These are phyloP conservation scores for Ormyrus pomaceus DNA, from an alignment of 2,888 invertebrate species.

Conservation along the genomic window DNA sequence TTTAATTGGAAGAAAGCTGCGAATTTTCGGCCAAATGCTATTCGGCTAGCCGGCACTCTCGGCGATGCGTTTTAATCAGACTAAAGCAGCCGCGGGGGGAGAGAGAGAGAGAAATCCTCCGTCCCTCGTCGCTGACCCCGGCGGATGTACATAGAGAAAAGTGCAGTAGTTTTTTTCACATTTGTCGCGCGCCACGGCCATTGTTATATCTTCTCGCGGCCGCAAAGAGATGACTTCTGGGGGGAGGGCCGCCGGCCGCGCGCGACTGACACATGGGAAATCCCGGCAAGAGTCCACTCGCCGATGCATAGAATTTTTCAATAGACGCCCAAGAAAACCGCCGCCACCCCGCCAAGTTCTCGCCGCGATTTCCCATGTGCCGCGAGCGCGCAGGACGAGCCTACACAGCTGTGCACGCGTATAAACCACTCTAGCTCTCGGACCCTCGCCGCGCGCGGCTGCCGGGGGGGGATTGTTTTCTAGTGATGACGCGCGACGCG, in stretches of 20 bases:
- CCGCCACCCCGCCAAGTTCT: conserved; percentile 2
- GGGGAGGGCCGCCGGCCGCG: neutral
- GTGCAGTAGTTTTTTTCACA: conserved; percentile 25
- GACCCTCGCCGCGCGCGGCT: neutral
- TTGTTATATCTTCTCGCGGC: neutral
- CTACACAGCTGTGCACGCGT: neutral
- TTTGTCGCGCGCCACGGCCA: neutral
- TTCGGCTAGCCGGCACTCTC: neutral
- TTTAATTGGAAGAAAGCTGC: too few species aligned
- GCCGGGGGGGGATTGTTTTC: neutral
- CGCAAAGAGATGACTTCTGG: conserved; percentile 42
- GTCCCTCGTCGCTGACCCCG: neutral
- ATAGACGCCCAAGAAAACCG: conserved; percentile 21
- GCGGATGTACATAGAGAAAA: neutral
- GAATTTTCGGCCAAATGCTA: too few species aligned
- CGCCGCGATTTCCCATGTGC: conserved; percentile 57
- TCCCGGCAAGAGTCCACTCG: conserved; percentile 55
- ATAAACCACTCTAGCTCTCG: neutral
- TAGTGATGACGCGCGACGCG: conserved; percentile 2
- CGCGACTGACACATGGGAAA: conserved; percentile 58
- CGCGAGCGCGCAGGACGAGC: neutral
- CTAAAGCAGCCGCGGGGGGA: conserved; percentile 10
- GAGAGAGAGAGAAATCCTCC: neutral
- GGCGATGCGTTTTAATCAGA: conserved; percentile 48
- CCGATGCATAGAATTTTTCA: conserved; percentile 60